These are phyloP conservation scores for Mustela lutreola DNA, from an alignment of 2,113 vertebrate genomes.

Conservation along the genomic window DNA sequence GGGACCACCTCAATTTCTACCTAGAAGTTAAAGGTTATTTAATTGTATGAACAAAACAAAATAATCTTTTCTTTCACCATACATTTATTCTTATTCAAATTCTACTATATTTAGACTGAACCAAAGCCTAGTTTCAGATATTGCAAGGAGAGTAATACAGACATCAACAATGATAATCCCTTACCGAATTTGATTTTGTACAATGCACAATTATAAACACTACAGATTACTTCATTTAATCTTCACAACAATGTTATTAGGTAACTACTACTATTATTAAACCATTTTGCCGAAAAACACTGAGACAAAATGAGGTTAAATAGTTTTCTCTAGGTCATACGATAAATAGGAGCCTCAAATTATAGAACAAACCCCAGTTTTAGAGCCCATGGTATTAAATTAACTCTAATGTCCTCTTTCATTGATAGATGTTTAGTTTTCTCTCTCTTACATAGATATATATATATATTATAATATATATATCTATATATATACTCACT, in stretches of 20 bases:
- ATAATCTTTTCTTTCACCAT: background rate
- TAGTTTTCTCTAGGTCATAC: background rate
- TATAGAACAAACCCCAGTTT: background rate
- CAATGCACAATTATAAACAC: background rate
- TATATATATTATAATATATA: no score
- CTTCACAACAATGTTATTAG: background rate
- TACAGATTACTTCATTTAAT: background rate
- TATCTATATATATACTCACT: no score
- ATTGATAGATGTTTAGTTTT: background rate
- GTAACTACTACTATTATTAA: background rate
- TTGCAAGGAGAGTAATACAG: background rate
- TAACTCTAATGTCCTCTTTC: background rate
- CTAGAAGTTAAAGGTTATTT: background rate
- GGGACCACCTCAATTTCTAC: background rate
- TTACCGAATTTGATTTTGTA: background rate
- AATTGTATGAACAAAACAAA: background rate
- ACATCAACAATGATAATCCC: background rate
- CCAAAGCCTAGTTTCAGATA: background rate
- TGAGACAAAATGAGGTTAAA: background rate
- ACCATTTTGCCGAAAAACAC: background rate
- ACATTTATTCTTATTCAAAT: background rate
- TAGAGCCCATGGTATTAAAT: background rate
- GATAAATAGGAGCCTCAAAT: background rate
- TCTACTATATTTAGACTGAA: background rate
- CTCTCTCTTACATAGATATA: background rate